phyloP scores from a whole-genome alignment of 2,888 invertebrate species.

The Scaptomyza tumidula region DNA sequence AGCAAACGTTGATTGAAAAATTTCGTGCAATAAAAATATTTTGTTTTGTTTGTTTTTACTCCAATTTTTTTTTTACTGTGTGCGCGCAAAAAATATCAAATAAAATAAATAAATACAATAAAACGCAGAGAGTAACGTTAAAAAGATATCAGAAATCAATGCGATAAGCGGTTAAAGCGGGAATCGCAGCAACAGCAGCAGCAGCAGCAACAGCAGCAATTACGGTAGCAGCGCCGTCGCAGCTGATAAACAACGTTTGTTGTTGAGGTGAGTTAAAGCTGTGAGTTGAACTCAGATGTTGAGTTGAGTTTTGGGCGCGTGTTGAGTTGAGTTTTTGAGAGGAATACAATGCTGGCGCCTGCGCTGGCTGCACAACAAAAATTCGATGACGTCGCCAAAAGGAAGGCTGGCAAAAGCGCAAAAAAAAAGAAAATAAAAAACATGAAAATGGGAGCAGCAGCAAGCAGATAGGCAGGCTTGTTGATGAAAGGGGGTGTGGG shows the following conservation, averaged over 20 bases:
- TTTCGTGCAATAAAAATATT: conserved; percentile 23
- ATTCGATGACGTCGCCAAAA: conserved; percentile 47
- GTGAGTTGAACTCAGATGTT: conserved; percentile 49
- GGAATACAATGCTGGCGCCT: conserved; percentile 29
- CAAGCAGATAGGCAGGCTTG: neutral
- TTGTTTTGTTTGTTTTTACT: conserved; percentile 26
- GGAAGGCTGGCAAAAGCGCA: conserved; percentile 63
- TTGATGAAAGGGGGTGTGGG: neutral
- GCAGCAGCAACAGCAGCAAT: conserved; percentile 17
- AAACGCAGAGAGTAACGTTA: conserved; percentile 38
- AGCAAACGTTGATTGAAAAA: conserved; percentile 53
- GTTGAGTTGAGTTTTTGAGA: conserved; percentile 18
- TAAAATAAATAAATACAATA: conserved; percentile 17
- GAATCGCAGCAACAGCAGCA: conserved; percentile 29
- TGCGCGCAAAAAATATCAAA: no score
- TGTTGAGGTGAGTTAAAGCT: conserved; percentile 54
- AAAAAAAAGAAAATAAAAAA: conserved; percentile 18
- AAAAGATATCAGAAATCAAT: conserved; percentile 69
- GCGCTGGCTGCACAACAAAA: conserved; percentile 23
- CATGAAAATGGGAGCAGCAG: conserved; percentile 5
- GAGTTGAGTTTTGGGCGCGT: conserved; percentile 12
- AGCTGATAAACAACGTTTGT: conserved; percentile 55
- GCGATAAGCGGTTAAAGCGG: conserved; percentile 67
- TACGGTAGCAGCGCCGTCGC: conserved; percentile 51
- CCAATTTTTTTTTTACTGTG: conserved; percentile 40